These are phyloP conservation scores for Seira musarum DNA, from an alignment of 2,888 invertebrate species.

Conservation along the genomic window DNA sequence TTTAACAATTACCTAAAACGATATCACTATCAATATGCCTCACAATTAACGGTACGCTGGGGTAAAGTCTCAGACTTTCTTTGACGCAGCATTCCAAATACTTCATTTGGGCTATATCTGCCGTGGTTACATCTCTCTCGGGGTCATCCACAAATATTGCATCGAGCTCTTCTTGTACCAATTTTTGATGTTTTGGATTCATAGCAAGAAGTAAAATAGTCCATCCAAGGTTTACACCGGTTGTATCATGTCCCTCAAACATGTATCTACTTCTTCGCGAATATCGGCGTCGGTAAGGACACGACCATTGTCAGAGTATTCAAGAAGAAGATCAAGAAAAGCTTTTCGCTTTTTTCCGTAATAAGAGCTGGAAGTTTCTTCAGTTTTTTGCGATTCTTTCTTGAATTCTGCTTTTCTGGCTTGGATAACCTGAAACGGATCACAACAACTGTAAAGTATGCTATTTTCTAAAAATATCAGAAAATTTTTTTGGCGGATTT, in stretches of 20 bases:
- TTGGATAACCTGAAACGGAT: constrained; percentile 70
- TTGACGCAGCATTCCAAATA: constrained; percentile 72
- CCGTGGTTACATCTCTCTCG: constrained; percentile 44
- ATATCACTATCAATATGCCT: constrained; percentile 70
- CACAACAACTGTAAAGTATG: too few species aligned
- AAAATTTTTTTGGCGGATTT: too few species aligned
- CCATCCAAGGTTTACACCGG: constrained; percentile 56
- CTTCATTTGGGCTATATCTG: constrained; percentile 72
- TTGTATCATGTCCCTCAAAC: constrained; percentile 75
- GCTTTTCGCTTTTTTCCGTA: constrained; percentile 72
- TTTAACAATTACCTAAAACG: constrained; percentile 65
- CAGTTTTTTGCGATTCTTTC: neutral
- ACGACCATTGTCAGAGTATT: constrained; percentile 74
- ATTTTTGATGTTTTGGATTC: constrained; percentile 14
- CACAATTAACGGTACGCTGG: constrained; percentile 72
- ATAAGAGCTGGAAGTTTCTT: neutral
- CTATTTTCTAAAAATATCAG: too few species aligned
- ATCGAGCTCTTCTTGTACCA: constrained; percentile 56
- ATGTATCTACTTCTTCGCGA: constrained; percentile 82
- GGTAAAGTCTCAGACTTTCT: constrained; percentile 72
- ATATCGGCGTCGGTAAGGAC: constrained; percentile 83
- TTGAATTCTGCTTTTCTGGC: constrained; percentile 71
- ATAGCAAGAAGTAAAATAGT: constrained; percentile 55
- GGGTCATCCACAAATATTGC: constrained; percentile 54
- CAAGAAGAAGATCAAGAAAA: constrained; percentile 75